Conservation (phyloP, 1,140 invertebrate species). For the Trialeurodes vaporariorum region DNA sequence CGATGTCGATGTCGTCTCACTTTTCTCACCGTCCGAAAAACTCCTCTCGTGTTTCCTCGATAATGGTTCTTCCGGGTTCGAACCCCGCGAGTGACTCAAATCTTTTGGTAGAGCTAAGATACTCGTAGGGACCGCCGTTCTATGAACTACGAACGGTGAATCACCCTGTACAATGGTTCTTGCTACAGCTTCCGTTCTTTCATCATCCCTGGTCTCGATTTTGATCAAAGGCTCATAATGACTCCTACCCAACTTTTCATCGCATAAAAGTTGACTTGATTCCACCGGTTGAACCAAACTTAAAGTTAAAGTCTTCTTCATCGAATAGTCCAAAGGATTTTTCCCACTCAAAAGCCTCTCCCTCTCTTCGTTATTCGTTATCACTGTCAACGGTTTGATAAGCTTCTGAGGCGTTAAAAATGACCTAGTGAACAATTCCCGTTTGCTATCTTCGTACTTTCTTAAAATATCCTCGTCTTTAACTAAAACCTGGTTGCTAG, state of each 20-base stretch:
- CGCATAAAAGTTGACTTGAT: neutral
- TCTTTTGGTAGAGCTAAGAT: too few relatives aligned
- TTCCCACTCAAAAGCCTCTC: constrained; percentile 3
- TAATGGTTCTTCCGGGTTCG: too few relatives aligned
- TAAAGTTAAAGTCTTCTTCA: constrained; percentile 12
- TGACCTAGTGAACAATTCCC: neutral
- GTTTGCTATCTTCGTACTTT: neutral
- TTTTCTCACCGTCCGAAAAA: too few relatives aligned
- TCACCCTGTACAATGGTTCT: constrained; percentile 15
- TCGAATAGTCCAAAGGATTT: constrained; percentile 19
- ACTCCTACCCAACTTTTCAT: too few relatives aligned
- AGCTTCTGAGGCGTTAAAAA: neutral
- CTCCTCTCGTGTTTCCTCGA: too few relatives aligned
- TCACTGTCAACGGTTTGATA: constrained; percentile 14
- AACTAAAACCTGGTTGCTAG: neutral
- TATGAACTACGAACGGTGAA: constrained; percentile 15
- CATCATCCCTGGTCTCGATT: neutral
- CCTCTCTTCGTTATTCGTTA: constrained; percentile 12
- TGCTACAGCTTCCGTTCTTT: neutral
- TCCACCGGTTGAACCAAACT: constrained; percentile 6
- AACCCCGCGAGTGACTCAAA: too few relatives aligned
- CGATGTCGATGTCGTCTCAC: too few relatives aligned
- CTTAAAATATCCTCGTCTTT: too few relatives aligned
- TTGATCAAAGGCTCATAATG: too few relatives aligned
- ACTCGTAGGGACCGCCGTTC: too few relatives aligned